Evolutionary conservation across 2,113 vertebrate species (phyloP), one percentile per base, ranked within the genome.

Genomic region (Alouatta palliata): DNA sequence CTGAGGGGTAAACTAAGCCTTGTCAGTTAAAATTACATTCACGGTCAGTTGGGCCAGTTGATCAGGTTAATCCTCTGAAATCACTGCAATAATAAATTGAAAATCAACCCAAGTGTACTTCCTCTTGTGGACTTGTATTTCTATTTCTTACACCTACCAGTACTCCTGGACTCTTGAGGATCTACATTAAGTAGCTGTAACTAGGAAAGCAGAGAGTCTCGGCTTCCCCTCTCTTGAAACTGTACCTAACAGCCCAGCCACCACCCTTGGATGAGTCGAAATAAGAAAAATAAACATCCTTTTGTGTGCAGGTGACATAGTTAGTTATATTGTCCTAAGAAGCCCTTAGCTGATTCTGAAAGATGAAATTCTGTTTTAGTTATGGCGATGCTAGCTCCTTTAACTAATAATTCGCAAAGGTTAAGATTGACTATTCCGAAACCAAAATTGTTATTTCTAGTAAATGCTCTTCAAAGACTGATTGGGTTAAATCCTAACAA

Each of bases 361-460:
- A 88, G 75, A 61, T 71, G 85, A 94, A 92, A 76, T 66, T 23
- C 40, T 90, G 5, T 90, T 95, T 91, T 70, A 43, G 32, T 71
- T 64, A 61, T 56, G 45, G 19, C 61, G 71, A 45, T 91, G 35
- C 71, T 47, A 61, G n/a, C 32, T 71, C 21, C 13, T 45, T 61
- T 68, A 80, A 90, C 30, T 73, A 89, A 80, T 30, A 84, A 84
- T 87, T 52, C 3, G 6, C 43, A 52, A 68, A 86, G 79, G 11
- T 68, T 94, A 30, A 77, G 11, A 70, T 81, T 68, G 79, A 87
- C 27, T 85, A 37, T 21, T 81, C 16, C 47, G 37, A 95, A 95
- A 89, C 7, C 66, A 58, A 95, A 96, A 95, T 68, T 54, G 68
- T 35, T 37, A 56, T 91, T 89, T 79, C 58, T 96, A 58, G 16